phyloP scores from a whole-genome alignment of 2,113 vertebrate genomes.

The Tringa solitaria region DNA sequence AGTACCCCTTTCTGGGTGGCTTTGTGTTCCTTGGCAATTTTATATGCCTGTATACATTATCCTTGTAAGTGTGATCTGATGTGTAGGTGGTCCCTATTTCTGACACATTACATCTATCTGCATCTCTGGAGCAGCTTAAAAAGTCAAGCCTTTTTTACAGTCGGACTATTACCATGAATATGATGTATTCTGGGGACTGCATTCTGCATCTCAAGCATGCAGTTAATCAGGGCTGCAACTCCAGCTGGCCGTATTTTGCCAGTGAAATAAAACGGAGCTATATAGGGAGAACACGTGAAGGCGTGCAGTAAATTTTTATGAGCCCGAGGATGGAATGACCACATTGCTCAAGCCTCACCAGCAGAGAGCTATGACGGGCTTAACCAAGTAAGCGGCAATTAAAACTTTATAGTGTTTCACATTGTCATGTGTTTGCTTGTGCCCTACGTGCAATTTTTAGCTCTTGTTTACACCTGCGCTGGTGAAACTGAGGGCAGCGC shows the following conservation, averaged over 20 bases:
- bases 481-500: neutral
- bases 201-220: slow-evolving; percentile 39
- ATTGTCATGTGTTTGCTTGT: neutral
- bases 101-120: slow-evolving; percentile 57
- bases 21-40: slow-evolving; percentile 46
- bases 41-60: slow-evolving; percentile 33
- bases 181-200: slow-evolving; percentile 47
- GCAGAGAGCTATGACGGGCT: neutral
- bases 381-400: slow-evolving; percentile 9
- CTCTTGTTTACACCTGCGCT: neutral
- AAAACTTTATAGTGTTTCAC: neutral
- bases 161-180: slow-evolving; percentile 34
- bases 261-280: slow-evolving; percentile 29
- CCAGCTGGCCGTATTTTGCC: slow-evolving; percentile 47
- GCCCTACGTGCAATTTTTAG: neutral
- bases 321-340: slow-evolving; percentile 26
- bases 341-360: slow-evolving; percentile 41
- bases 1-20: slow-evolving; percentile 52
- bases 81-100: slow-evolving; percentile 64
- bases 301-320: slow-evolving; percentile 48
- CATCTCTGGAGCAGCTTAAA: slow-evolving; percentile 56
- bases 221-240: slow-evolving; percentile 55
- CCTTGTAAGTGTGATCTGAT: slow-evolving; percentile 51
- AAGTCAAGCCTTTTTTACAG: slow-evolving; percentile 30
- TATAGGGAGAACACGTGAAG: slow-evolving; percentile 39